These are phyloP conservation scores for Drosophila bocki DNA, from an alignment of 1,140 invertebrate genomes.

Conservation along the genomic window DNA sequence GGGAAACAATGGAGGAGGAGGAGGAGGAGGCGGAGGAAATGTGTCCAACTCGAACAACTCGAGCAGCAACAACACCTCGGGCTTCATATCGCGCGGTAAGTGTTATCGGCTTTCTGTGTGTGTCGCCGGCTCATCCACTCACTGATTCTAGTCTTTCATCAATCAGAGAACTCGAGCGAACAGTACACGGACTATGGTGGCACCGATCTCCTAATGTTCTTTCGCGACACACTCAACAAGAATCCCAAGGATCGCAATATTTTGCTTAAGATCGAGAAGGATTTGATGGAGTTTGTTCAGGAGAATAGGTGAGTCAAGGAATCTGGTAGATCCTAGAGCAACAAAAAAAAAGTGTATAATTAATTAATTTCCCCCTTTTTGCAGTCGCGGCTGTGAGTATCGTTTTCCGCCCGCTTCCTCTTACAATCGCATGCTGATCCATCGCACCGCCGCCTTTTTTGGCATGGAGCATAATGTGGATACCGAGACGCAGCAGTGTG, in stretches of 20 bases:
- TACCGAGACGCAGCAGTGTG: conserved; percentile 91
- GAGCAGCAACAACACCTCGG: conserved; percentile 84
- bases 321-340: too few species aligned
- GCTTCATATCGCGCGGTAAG: conserved; percentile 84
- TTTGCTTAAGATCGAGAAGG: conserved; percentile 94
- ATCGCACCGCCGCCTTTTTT: conserved; percentile 96
- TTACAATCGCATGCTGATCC: conserved; percentile 97
- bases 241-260: conserved; percentile 94
- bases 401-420: conserved; percentile 96
- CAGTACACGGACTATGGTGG: conserved; percentile 92
- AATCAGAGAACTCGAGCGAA: conserved; percentile 92
- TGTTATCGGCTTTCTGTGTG: conserved; percentile 19
- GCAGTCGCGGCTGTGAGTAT: conserved; percentile 88
- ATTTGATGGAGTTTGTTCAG: conserved; percentile 92
- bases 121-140: conserved; percentile 56
- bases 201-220: conserved; percentile 93
- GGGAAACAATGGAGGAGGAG: conserved; percentile 23
- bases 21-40: conserved; percentile 18
- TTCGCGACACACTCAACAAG: conserved; percentile 95
- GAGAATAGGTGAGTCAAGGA: conserved; percentile 89
- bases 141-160: conserved; percentile 83
- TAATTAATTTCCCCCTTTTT: not conserved
- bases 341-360: not conserved
- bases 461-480: conserved; percentile 98
- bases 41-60: conserved; percentile 63